Conservation (phyloP, 2,888 invertebrate genomes). For the Agrenia bidenticulata region DNA sequence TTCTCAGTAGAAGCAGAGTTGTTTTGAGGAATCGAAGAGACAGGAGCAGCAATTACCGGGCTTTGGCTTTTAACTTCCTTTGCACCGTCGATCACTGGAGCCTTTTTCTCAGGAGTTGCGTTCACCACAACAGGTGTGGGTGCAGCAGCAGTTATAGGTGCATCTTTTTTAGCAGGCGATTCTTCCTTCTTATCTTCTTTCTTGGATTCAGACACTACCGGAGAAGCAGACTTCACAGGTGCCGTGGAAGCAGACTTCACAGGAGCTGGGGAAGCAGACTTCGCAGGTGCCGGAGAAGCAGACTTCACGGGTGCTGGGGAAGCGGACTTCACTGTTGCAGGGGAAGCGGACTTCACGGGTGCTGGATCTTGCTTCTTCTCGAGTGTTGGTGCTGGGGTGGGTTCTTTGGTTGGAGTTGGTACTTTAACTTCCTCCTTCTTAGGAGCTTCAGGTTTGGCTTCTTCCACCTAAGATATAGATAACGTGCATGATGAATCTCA, state of each 20-base stretch:
- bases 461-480: conserved; percentile 15
- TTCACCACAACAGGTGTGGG: conserved; percentile 26
- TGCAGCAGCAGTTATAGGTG: conserved; percentile 18
- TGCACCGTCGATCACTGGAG: conserved; percentile 18
- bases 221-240: conserved; percentile 19
- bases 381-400: conserved; percentile 5
- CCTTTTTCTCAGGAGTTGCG: conserved; percentile 29
- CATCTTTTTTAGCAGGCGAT: conserved; percentile 11
- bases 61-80: conserved; percentile 32
- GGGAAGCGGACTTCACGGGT: conserved; percentile 18
- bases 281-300: conserved; percentile 17
- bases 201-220: conserved; percentile 31
- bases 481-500: too few relatives aligned
- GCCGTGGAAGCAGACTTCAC: conserved; percentile 15
- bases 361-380: conserved; percentile 19
- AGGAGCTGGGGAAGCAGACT: not conserved
- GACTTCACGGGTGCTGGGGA: conserved; percentile 21
- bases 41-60: conserved; percentile 27
- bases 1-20: conserved; percentile 6
- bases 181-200: conserved; percentile 35
- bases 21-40: conserved; percentile 26
- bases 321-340: conserved; percentile 1
- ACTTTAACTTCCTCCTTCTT: conserved; percentile 25
- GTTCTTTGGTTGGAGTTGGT: conserved; percentile 27
- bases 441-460: conserved; percentile 23